Base-by-base conservation (phyloP, 2,113 vertebrate genomes). In the Isurus oxyrinchus region DNA sequence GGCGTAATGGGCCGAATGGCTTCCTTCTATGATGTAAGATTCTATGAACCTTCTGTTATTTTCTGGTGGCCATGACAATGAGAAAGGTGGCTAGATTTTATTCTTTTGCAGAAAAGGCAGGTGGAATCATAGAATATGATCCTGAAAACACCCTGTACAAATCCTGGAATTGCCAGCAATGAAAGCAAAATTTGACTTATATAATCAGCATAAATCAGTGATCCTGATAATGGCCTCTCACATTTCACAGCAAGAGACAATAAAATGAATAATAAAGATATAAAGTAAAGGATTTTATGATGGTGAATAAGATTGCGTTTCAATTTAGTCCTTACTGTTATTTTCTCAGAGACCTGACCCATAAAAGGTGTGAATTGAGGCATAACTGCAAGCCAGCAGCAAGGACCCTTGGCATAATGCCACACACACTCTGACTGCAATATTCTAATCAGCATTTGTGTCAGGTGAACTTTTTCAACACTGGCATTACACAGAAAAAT, bases 321-420 rank as follows among this genome's bases (percentile, higher is more conserved):
- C 81, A 84, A 44, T 84, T 84, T 84, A 84, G 44, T 84, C 79
- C 79, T 84, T 19, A 84, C 79, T 84, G 79, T 84, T 84, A 84
- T 84, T 84, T 44, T 44, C 81, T 7, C n/a, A 21, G 40, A 84
- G 3, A 21, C 16, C 81, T 84, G 5, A 84, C 40, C 44, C n/a
- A 84, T 44, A 84, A 84, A 44, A 84, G n/a, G 16, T 44, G 40
- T 44, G 40, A 44, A 40, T 44, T 44, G n/a, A 84, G 14, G 81
- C 81, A 84, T 21, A 84, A 84, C 81, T n/a, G 44, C 44, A 21
- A 84, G 40, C 81, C 14, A 44, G 81, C 21, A 16, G n/a, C 40
- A 84, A 44, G n/a, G 81, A 84, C 40, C 14, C 81, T 84, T 84
- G 40, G n/a, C n/a, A 3, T 5, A 81, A 81, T 40, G 13, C 14